Evolutionary conservation across 2,797 vertebrate species (phyloP).

Genomic region (Alfaro cultratus): DNA sequence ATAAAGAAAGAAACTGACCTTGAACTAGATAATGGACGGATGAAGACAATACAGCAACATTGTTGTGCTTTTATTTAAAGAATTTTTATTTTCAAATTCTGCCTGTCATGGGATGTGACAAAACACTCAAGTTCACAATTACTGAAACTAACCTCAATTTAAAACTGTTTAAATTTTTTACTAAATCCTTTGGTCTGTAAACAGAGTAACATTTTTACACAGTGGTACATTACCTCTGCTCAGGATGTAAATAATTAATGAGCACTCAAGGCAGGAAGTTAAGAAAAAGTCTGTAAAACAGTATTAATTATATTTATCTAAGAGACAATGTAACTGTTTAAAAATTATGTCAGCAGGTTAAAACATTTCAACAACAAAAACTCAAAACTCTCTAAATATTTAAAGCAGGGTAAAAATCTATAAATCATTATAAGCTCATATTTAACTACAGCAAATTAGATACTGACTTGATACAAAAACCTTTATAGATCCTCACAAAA

Average conservation of each 20-base stretch:
- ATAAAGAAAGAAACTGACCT: background rate
- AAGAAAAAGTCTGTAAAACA: background rate
- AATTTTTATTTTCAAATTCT: background rate
- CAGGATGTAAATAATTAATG: background rate
- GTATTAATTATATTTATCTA: background rate
- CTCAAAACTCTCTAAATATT: background rate
- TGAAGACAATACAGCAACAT: background rate
- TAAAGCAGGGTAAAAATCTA: background rate
- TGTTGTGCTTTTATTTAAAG: background rate
- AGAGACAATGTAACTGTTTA: background rate
- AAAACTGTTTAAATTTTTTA: background rate
- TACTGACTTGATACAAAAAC: background rate
- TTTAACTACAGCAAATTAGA: background rate
- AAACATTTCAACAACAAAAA: background rate
- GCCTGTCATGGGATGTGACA: background rate
- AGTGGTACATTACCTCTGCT: background rate
- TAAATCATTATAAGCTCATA: background rate
- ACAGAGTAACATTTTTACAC: background rate
- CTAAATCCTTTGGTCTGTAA: background rate
- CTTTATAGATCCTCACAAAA: background rate
- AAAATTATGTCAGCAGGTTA: background rate
- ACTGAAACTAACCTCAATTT: background rate
- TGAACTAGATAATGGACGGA: background rate
- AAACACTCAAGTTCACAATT: background rate
- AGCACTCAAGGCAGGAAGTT: background rate